Evolutionary conservation across 2,888 invertebrate species (phyloP), one percentile per base, ranked within the genome.

Genomic region (Leucozona laternaria): DNA sequence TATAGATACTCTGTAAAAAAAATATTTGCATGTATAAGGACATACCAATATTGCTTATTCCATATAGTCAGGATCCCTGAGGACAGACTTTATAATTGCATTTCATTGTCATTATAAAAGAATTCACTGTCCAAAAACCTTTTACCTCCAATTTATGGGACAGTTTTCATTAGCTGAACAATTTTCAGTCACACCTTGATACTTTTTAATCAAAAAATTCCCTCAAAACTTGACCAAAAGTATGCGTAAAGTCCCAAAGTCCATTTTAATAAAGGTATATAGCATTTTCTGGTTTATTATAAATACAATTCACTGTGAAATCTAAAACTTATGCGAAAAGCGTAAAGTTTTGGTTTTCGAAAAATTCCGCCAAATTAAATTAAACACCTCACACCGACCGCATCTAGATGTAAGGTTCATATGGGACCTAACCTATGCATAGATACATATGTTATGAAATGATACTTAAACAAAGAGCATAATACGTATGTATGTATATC

Each of bases 311-410:
- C 55, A 71, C 55, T 50, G 45, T 28, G 43, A 77, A 85, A 80
- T 70, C 85, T 66, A 55, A 66, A 86, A 86, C 85, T 81, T 81
- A 78, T 81, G 81, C 15, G 50, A 86, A 78, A 86, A 82, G 81
- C 15, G 50, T 82, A 78, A 86, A 82, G 81, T 86, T 79, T 71
- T 60, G 37, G 40, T 55, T 80, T 76, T 71, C 37, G 17, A 81
- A 78, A 81, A 81, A 78, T 81, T 78, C 70, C 77, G 40, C 78
- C 78, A 79, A 82, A 73, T 82, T 81, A 78, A 81, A 86, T 86
- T 78, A 82, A 73, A 64, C 81, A 81, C 73, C 81, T 86, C 77
- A 60, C 40, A 53, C 28, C 5, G 40, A 22, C 45, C 31, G 7
- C 34, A 58, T 58, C 10, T 34, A 13, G 6, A 2, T 10, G 17